Percentiles rank a stretch among this genome's conserved stretches.
Conservation (phyloP, 2,797 vertebrate species). For the Peromyscus melanophrys region DNA sequence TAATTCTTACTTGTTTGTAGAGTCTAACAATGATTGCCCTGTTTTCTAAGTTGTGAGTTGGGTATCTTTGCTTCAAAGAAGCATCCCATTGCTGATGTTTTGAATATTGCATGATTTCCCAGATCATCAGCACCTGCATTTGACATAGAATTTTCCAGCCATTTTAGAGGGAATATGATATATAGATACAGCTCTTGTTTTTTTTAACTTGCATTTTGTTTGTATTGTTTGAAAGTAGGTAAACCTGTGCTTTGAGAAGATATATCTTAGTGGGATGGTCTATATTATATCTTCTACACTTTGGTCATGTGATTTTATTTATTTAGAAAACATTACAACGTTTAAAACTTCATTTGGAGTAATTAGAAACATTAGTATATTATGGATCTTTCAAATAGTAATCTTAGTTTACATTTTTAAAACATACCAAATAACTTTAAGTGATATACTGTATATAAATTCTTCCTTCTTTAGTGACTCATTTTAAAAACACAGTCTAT, state of each 20-base stretch:
- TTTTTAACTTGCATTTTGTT: conserved; percentile 17
- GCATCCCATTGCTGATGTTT: not conserved
- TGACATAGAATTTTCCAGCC: conserved; percentile 38
- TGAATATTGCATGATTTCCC: not conserved
- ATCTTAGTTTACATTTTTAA: conserved; percentile 68
- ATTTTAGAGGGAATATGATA: conserved; percentile 39
- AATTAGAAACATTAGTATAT: conserved; percentile 28
- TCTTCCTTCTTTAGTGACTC: conserved; percentile 45
- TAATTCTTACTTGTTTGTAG: conserved; percentile 34
- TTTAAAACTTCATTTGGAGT: conserved; percentile 1
- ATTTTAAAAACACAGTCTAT: conserved; percentile 38
- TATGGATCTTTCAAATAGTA: conserved; percentile 18
- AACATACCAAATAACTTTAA: conserved; percentile 22
- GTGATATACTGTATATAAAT: conserved; percentile 27
- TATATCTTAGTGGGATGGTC: conserved; percentile 25
- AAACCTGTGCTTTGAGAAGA: not conserved
- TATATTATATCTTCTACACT: conserved; percentile 50
- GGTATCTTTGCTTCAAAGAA: conserved; percentile 52
- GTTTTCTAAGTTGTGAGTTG: conserved; percentile 46
- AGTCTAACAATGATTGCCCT: not conserved
- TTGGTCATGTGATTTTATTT: conserved; percentile 38
- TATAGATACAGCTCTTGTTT: not conserved
- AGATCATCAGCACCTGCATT: not conserved
- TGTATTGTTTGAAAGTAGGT: conserved; percentile 49
- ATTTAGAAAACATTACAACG: conserved; percentile 39